Evolutionary conservation across 2,888 invertebrate species (phyloP).

Genomic region (Drosophila percnosoma): DNA sequence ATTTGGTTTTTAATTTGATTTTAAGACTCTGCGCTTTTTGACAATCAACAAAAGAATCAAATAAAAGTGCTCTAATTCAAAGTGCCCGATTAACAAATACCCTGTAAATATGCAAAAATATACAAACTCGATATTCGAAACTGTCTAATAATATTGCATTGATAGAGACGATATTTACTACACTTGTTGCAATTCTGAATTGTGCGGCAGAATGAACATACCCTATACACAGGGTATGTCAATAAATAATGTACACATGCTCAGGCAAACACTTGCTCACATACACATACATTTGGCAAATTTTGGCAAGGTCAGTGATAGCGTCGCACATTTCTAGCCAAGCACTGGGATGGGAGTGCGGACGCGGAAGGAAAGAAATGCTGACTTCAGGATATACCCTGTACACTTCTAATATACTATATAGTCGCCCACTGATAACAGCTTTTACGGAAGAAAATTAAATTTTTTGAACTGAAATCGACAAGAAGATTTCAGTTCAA

Average conservation of each 20-base stretch:
- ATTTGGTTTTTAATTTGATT: conserved; percentile 75
- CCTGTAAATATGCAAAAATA: background rate
- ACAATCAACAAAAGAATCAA: conserved; percentile 1
- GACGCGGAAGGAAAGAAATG: background rate
- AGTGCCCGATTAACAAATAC: background rate
- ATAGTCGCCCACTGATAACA: background rate
- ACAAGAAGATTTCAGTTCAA: background rate
- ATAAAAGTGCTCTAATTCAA: background rate
- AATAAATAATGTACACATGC: background rate
- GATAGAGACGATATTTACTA: background rate
- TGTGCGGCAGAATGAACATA: background rate
- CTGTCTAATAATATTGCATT: background rate
- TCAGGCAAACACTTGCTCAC: conserved; percentile 9
- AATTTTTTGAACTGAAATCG: background rate
- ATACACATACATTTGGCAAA: conserved; percentile 21
- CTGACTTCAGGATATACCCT: background rate
- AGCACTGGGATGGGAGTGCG: background rate
- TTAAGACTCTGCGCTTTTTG: conserved; percentile 27
- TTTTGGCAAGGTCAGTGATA: conserved; percentile 78
- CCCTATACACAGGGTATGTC: background rate
- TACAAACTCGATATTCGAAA: background rate
- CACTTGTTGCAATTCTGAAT: background rate
- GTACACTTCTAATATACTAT: background rate
- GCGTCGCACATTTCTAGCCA: conserved; percentile 33
- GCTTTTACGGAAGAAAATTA: background rate